A percentile compares a stretch with the other conserved stretches of the same genome.
These are phyloP conservation scores for Sciaenops ocellatus DNA, from an alignment of 2,797 vertebrate genomes.

Conservation along the genomic window DNA sequence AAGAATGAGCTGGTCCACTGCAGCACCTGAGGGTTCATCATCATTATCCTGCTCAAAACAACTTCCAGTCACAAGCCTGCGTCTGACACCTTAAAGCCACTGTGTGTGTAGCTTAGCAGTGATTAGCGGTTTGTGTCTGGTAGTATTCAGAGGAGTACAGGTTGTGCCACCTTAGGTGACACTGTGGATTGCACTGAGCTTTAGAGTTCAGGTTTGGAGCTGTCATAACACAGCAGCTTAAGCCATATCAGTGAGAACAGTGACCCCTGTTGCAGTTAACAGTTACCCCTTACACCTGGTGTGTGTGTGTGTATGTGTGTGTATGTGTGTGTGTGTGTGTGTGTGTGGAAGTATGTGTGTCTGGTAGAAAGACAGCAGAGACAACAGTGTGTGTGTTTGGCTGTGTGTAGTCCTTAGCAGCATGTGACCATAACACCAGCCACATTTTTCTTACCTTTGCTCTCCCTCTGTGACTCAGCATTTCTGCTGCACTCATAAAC, in stretches of 20 bases:
- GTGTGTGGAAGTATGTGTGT: conserved; percentile 13
- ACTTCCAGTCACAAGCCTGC: background rate
- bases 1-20: background rate
- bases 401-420: conserved; percentile 1
- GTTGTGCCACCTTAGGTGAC: conserved; percentile 49
- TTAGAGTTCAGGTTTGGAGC: conserved; percentile 42
- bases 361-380: background rate
- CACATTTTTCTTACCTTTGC: conserved; percentile 67
- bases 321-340: conserved; percentile 8
- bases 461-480: conserved; percentile 65
- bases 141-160: conserved; percentile 39
- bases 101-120: conserved; percentile 21
- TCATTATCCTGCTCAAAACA: background rate
- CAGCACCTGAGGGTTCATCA: background rate
- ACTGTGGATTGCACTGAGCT: conserved; percentile 25
- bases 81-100: conserved; percentile 24
- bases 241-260: conserved; percentile 39
- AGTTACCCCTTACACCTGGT: conserved; percentile 8
- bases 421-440: conserved; percentile 34
- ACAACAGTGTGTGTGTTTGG: background rate
- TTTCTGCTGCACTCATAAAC: conserved; percentile 38
- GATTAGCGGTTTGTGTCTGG: conserved; percentile 57
- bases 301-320: conserved; percentile 20
- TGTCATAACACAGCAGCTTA: conserved; percentile 39
- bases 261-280: conserved; percentile 34